Evolutionary conservation across 2,113 vertebrate genomes (phyloP), one percentile per base, ranked within the genome.

Genomic region (Micromys minutus): DNA sequence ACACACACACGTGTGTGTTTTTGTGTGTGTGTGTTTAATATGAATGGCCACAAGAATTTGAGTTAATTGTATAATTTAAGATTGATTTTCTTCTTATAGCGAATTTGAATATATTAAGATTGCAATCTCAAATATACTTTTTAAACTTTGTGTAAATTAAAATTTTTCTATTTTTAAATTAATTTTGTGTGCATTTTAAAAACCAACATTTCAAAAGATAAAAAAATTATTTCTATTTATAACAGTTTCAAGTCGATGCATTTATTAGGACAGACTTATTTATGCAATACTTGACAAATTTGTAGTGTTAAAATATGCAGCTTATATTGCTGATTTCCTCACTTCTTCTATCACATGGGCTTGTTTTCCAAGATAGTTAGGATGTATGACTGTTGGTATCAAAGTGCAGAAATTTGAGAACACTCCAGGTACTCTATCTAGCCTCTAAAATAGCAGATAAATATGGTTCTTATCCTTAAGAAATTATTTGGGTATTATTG

Each of bases 401-500:
- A 55, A 47, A 50, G 52, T 83, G 11, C 29, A 77, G 47, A 47
- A 92, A 95, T 94, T 87, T 90, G 13, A 91, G n/a, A 55, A 91
- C 67, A 17, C 87, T 55, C n/a, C 47, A 84, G 16, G 3, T 17
- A 31, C 29, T 93, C 34, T 89, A 72, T 31, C 36, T 76, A 87
- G 88, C 29, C 67, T 89, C 76, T 67, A 75, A 36, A 83, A 79
- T 47, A 96, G 50, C 24, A 52, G 63, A 87, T 88, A 84, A 84
- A 91, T 96, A 87, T 84, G 89, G 55, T 59, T 89, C 61, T 75
- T 95, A 92, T 87, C 86, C 91, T 59, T 72, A 90, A 72, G 11
- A 6, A 91, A 80, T 72, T 87, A 5, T 93, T 96, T 94, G 94
- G 61, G 83, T 72, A 93, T 71, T 85, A 57, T 72, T 94, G 63